Base-by-base conservation (phyloP, 2,888 invertebrate species). In the Argyresthia goedartella region DNA sequence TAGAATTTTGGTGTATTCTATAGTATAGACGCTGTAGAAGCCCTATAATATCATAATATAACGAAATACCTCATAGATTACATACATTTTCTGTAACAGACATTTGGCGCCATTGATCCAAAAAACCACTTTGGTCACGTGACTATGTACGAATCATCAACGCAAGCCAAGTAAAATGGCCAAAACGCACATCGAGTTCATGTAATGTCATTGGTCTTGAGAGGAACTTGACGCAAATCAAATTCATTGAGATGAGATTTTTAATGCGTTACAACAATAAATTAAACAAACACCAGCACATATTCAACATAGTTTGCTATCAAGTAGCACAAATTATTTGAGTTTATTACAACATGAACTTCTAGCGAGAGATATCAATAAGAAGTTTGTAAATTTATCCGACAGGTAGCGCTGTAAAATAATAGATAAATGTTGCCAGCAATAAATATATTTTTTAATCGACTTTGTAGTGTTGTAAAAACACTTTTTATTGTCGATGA, bases 81-180 rank as follows among this genome's bases (percentile, higher is more conserved):
- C 85, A 67, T 86, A 85, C 85, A 85, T 85, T 82, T 84, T 85
- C 81, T 79, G 66, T 73, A 74, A 76, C 66, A 84, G 73, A 74
- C 76, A 79, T 87, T 87, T 87, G 87, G 87, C 87, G 87, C 87
- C 87, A 87, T 87, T 86, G 87, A 85, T 87, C 82, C 79, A 73
- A 81, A 80, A 46, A 81, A 73, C 69, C 78, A 76, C 78, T 78
- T 69, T 64, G 82, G 76, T 87, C 87, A 87, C 87, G 87, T 87
- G 87, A 87, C 86, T 84, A 86, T 68, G 72, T 84, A 82, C 82
- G 82, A 85, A 81, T 84, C 84, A 85, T 85, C 81, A 85, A 85
- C 81, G 82, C 85, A 82, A 86, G 85, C 86, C 82, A 84, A 82
- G 77, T 82, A 84, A 86, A 84, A 85, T 86, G 86, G 86, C 87